Evolutionary conservation across 1,140 invertebrate genomes (phyloP).

Genomic region (Varroa destructor): DNA sequence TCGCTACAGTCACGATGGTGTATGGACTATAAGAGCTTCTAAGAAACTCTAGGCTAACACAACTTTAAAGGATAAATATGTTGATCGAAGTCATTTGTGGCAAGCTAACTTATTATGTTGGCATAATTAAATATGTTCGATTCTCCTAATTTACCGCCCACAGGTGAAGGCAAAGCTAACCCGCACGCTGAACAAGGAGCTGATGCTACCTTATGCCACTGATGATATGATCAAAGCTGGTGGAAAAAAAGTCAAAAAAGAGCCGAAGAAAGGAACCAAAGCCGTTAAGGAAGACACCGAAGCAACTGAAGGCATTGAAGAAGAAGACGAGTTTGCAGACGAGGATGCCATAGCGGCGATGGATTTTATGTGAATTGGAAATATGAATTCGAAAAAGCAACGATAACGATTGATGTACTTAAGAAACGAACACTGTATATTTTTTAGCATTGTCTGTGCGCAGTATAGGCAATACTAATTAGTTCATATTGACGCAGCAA

Average conservation of each 20-base stretch:
- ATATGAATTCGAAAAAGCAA: too few species aligned
- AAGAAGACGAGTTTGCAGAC: constrained; percentile 22
- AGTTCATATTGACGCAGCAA: too few species aligned
- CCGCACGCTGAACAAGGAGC: constrained; percentile 27
- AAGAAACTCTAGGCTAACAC: too few species aligned
- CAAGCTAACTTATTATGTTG: too few species aligned
- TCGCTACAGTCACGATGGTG: not conserved
- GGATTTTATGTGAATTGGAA: too few species aligned
- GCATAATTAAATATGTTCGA: too few species aligned
- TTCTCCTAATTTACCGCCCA: not conserved
- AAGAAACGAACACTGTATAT: too few species aligned
- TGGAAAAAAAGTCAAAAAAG: constrained; percentile 27
- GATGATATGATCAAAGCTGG: constrained; percentile 27
- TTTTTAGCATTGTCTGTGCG: too few species aligned
- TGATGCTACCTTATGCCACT: constrained; percentile 2
- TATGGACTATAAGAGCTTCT: too few species aligned
- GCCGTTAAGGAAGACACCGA: not conserved
- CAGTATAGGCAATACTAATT: too few species aligned
- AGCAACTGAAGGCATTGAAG: constrained; percentile 17
- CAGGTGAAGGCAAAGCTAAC: constrained; percentile 30
- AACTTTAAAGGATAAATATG: constrained; percentile 24
- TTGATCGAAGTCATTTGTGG: constrained; percentile 4
- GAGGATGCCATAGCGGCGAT: constrained; percentile 36
- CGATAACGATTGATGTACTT: too few species aligned
- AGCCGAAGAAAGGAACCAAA: not conserved